Conservation (phyloP, 2,113 vertebrate species). For the Phaethon lepturus region DNA sequence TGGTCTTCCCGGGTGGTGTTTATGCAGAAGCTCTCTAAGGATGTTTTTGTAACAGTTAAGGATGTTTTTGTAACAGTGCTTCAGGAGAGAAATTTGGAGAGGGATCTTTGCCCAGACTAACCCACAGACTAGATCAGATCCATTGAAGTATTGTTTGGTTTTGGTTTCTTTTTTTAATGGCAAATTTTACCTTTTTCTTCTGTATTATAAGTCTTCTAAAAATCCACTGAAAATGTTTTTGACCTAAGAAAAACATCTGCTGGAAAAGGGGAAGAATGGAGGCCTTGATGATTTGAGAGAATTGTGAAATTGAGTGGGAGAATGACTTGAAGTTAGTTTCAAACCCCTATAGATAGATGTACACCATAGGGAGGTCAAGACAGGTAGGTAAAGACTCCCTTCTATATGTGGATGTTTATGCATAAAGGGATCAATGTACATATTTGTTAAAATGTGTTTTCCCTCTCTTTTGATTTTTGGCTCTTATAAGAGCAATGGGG, state of each 20-base stretch:
- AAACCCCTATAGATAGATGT: neutral
- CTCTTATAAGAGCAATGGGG: neutral
- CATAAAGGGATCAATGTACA: neutral
- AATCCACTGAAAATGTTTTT: neutral
- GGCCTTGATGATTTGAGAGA: neutral
- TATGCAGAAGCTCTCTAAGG: neutral
- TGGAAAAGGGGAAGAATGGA: neutral
- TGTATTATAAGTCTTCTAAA: neutral
- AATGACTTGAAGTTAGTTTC: neutral
- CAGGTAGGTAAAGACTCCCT: neutral
- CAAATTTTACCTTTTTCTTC: neutral
- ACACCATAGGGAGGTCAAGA: neutral
- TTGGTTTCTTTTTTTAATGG: neutral
- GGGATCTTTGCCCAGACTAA: neutral
- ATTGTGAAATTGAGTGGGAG: neutral
- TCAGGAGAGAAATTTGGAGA: neutral
- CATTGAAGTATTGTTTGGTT: neutral
- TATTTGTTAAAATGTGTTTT: neutral
- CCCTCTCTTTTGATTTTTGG: neutral
- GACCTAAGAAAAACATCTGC: neutral
- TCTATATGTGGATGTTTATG: neutral
- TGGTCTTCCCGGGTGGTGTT: neutral
- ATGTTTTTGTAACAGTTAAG: neutral
- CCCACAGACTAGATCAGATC: neutral
- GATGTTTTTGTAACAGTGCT: neutral